These are phyloP conservation scores for Achatina immaculata DNA, from an alignment of 1,140 invertebrate species.

Conservation along the genomic window DNA sequence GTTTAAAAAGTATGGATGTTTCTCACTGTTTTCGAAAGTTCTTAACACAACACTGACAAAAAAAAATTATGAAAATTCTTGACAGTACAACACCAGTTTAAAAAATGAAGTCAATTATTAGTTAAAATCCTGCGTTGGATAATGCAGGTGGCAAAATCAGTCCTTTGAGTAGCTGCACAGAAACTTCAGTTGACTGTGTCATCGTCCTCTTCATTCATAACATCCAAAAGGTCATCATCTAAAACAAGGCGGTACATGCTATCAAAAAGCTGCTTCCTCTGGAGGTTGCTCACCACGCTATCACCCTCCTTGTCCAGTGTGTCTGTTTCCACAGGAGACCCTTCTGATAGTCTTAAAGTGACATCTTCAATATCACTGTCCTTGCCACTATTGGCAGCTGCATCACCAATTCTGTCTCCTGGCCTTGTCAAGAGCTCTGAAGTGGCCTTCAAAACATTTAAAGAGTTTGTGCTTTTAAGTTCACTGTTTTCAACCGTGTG, in stretches of 20 bases:
- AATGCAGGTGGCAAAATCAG: too few relatives aligned
- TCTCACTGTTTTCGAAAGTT: too few relatives aligned
- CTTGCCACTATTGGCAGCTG: neutral
- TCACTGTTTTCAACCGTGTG: too few relatives aligned
- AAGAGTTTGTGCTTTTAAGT: neutral
- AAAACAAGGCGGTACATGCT: conserved; percentile 36
- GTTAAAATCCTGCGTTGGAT: too few relatives aligned
- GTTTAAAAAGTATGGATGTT: too few relatives aligned
- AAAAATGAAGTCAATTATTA: too few relatives aligned
- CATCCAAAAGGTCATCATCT: conserved; percentile 32
- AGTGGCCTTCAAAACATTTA: neutral
- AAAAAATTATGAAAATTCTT: too few relatives aligned
- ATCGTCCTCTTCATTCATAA: conserved; percentile 28
- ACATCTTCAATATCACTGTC: neutral
- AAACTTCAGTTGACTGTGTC: neutral
- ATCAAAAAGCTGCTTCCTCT: conserved; percentile 36
- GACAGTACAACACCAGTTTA: too few relatives aligned
- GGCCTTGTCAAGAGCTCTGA: neutral
- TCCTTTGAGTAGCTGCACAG: too few relatives aligned
- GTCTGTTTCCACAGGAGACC: neutral
- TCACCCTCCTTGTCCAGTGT: conserved; percentile 4
- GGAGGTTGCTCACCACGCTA: conserved; percentile 17
- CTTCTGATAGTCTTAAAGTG: neutral
- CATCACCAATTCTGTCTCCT: conserved; percentile 21
- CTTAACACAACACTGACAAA: too few relatives aligned